phyloP scores from a whole-genome alignment of 1,140 invertebrate species.

The Papilio glaucus region DNA sequence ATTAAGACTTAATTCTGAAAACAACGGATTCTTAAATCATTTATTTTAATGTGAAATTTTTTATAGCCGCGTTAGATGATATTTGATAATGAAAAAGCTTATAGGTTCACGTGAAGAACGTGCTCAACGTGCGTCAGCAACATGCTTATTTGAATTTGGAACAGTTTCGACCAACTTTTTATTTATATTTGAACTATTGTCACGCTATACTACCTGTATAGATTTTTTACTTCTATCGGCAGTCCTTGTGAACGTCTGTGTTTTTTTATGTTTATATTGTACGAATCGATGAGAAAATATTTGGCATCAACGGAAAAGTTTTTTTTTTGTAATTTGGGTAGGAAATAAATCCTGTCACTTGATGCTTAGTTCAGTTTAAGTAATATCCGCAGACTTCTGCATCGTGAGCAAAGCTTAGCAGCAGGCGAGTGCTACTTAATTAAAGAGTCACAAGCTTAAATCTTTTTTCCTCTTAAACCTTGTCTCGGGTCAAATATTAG shows the following conservation, averaged over 20 bases:
- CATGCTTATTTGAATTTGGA: too few relatives aligned
- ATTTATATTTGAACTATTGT: too few relatives aligned
- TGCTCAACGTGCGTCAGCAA: too few relatives aligned
- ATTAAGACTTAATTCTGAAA: conserved; percentile 4
- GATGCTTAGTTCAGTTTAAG: conserved; percentile 11
- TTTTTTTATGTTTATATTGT: too few relatives aligned
- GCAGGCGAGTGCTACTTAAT: conserved; percentile 3
- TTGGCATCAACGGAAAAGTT: background rate
- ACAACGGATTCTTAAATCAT: background rate
- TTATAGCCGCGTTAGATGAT: too few relatives aligned
- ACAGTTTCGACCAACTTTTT: too few relatives aligned
- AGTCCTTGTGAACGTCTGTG: too few relatives aligned
- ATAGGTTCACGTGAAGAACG: too few relatives aligned
- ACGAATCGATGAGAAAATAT: too few relatives aligned
- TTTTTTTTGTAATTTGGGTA: background rate
- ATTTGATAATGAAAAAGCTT: too few relatives aligned
- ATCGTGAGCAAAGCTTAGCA: conserved; percentile 18
- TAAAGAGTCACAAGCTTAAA: conserved; percentile 21
- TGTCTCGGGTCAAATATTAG: background rate
- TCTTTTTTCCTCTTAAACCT: conserved; percentile 8
- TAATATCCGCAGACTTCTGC: conserved; percentile 9
- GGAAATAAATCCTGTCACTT: background rate
- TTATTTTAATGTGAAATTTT: background rate
- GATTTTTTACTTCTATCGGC: too few relatives aligned
- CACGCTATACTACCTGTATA: too few relatives aligned